Evolutionary conservation across 2,797 vertebrate genomes (phyloP).

Genomic region (Denticeps clupeoides): DNA sequence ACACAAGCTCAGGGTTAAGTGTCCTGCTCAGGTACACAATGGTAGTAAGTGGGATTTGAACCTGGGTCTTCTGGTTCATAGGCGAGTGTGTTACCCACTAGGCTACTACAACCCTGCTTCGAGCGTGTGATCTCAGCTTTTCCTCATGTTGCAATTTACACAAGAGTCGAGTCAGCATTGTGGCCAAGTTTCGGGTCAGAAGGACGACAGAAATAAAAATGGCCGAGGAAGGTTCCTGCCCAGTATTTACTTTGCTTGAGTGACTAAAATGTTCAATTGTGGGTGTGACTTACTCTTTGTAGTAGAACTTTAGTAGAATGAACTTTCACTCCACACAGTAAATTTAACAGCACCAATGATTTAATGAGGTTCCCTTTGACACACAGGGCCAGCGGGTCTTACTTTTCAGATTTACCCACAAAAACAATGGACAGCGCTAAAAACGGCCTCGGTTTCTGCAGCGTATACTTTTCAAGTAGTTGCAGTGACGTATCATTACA

Average conservation of each 20-base stretch:
- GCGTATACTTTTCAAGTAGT: conserved; percentile 59
- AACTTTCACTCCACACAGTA: no score
- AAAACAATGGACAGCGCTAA: conserved; percentile 63
- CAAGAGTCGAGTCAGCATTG: conserved; percentile 55
- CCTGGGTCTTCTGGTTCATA: no score
- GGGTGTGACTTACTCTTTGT: no score
- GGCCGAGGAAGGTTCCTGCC: conserved; percentile 27
- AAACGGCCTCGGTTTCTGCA: conserved; percentile 48
- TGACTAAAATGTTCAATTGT: no score
- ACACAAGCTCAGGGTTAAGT: no score
- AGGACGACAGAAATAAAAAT: conserved; percentile 50
- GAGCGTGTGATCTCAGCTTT: conserved; percentile 26
- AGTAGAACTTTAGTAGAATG: no score
- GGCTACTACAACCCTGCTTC: no score
- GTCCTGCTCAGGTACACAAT: no score
- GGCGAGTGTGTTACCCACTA: no score
- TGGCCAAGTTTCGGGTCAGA: conserved; percentile 38
- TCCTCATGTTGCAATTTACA: conserved; percentile 56
- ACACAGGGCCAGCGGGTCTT: conserved; percentile 25
- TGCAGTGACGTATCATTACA: conserved; percentile 58
- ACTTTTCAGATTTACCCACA: conserved; percentile 34
- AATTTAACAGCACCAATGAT: no score
- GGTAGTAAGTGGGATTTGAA: no score
- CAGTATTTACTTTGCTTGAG: conserved; percentile 22
- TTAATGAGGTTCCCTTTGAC: no score